phyloP scores from a whole-genome alignment of 1,140 invertebrate genomes.

The Ostrea edulis region DNA sequence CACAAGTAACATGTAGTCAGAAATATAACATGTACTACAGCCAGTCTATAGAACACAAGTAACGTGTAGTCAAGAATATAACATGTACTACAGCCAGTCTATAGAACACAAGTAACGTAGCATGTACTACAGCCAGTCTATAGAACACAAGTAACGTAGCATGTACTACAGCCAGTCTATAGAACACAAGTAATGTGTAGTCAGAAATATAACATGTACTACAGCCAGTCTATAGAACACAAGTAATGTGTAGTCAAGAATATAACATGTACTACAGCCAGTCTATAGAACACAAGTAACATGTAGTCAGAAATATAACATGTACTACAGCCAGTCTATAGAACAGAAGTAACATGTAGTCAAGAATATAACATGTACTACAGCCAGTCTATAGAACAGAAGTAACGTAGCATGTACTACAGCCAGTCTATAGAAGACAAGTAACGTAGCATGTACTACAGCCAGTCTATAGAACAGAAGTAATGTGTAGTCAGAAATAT shows the following conservation, averaged over 20 bases:
- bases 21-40: constrained; percentile 15
- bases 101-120: neutral
- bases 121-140: constrained; percentile 47
- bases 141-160: neutral
- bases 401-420: neutral
- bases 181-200: neutral
- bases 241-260: neutral
- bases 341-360: neutral
- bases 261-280: constrained; percentile 40
- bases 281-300: constrained; percentile 23
- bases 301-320: neutral
- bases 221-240: constrained; percentile 45
- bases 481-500: neutral
- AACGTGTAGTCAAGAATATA: too few relatives aligned
- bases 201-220: neutral
- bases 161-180: constrained; percentile 47
- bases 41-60: constrained; percentile 42
- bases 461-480: constrained; percentile 42
- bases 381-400: constrained; percentile 45
- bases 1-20: neutral
- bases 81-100: constrained; percentile 48
- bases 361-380: neutral
- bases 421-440: constrained; percentile 44
- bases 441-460: constrained; percentile 6
- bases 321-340: constrained; percentile 49